Evolutionary conservation across 2,113 vertebrate genomes (phyloP), one percentile per base, ranked within the genome.

Genomic region (Apodemus sylvaticus): DNA sequence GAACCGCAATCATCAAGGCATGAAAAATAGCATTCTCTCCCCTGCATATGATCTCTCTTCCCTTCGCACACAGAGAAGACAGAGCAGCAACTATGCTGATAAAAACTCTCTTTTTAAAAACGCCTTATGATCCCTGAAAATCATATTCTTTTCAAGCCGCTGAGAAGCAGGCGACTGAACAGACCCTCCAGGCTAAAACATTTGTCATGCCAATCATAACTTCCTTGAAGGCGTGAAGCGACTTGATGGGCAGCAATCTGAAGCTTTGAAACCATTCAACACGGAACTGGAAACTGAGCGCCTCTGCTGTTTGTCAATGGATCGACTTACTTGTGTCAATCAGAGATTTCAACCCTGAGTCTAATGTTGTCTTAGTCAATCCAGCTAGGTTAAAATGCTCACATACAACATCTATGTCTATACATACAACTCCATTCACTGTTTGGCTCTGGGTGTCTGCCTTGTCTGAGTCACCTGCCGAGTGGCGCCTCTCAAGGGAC

Each of bases 211-310:
- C 96, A 94, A 60, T 89, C 95, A 90, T 2, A 82, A 48, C 36
- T 17, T 95, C 81, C 89, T 97, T 71, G 94, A 70, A 62, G 87
- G 53, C 60, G 13, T 3, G 53, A 93, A 83, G n/a, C 6, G 58
- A 94, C 2, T 3, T 26, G 86, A 79, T 74, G 76, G 87, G 82
- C 2, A 10, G 16, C 82, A 42, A 78, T 81, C 92, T 71, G 90
- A 76, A 91, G 55, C 64, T 86, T 90, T 93, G 93, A 95, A 97
- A 90, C 82, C 92, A 22, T 66, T 95, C 81, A 94, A 64, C 1
- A 20, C 31, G 89, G 96, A 95, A 55, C 85, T 87, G 73, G 24
- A 66, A 58, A 91, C 0, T 13, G 86, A 96, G 51, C 93, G 91
- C 73, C 79, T 79, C 55, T 88, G 62, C 86, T 78, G 68, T 78